A percentile compares a stretch with the other conserved stretches of the same genome.
phyloP scores from a whole-genome alignment of 2,113 vertebrate genomes.

The Sander vitreus region DNA sequence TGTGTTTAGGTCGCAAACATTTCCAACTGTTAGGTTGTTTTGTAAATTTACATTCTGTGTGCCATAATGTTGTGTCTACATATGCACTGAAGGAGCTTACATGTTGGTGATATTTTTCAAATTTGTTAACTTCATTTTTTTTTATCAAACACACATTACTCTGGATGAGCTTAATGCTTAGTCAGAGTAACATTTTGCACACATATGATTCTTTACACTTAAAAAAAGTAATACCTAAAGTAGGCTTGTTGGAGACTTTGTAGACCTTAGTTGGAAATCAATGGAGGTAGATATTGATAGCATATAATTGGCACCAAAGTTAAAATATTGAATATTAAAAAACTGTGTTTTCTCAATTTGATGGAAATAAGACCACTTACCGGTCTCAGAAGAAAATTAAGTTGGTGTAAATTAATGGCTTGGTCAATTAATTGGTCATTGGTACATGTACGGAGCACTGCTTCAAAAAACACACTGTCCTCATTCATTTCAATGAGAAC shows the following conservation, averaged over 20 bases:
- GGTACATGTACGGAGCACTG: too few relatives aligned
- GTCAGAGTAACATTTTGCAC: too few relatives aligned
- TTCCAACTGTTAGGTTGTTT: background rate
- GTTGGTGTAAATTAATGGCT: background rate
- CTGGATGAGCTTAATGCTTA: too few relatives aligned
- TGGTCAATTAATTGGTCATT: background rate
- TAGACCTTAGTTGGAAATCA: background rate
- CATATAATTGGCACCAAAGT: background rate
- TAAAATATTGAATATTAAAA: slow-evolving; percentile 4
- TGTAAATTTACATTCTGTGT: background rate
- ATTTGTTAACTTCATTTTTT: too few relatives aligned
- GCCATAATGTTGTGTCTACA: background rate
- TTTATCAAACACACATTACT: too few relatives aligned
- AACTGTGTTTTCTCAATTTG: background rate
- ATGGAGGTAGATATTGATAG: background rate
- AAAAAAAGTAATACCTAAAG: background rate
- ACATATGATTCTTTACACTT: too few relatives aligned
- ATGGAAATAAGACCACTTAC: background rate
- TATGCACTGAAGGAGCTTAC: too few relatives aligned
- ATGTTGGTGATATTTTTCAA: too few relatives aligned
- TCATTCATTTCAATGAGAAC: background rate
- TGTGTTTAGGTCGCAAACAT: background rate
- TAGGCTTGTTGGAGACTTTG: background rate
- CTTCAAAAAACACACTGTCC: background rate
- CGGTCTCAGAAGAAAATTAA: background rate